phyloP scores from a whole-genome alignment of 2,888 invertebrate species.

The Lepidocyrtoides sp. region DNA sequence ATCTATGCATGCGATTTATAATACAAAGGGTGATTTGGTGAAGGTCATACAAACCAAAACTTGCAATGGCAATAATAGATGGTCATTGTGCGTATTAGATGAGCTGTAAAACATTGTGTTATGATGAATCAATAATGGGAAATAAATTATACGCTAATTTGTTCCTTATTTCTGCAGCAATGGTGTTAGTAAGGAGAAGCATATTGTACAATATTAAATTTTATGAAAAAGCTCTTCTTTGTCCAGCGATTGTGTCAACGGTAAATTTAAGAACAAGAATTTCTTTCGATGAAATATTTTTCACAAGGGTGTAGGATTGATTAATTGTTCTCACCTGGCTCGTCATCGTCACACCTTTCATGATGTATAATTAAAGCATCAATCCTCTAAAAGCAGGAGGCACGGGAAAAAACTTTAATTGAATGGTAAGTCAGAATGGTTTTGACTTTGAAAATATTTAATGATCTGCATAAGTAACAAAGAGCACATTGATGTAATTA shows the following conservation, averaged over 20 bases:
- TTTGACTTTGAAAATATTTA: background rate
- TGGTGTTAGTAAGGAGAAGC: too few relatives aligned
- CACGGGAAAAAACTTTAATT: background rate
- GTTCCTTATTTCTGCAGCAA: too few relatives aligned
- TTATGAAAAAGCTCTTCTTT: too few relatives aligned
- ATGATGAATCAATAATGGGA: background rate
- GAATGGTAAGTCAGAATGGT: background rate
- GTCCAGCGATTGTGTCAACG: background rate
- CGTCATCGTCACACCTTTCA: conserved; percentile 15
- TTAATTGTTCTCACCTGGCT: conserved; percentile 30
- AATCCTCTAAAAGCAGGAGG: background rate
- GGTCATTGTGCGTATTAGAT: conserved; percentile 15
- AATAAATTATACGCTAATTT: conserved; percentile 12
- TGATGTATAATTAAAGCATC: conserved; percentile 28
- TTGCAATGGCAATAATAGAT: background rate
- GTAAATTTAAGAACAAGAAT: background rate
- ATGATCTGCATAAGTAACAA: background rate
- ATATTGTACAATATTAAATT: too few relatives aligned
- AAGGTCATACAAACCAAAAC: too few relatives aligned
- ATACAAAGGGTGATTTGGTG: too few relatives aligned
- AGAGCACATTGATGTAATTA: background rate
- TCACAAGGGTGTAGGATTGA: conserved; percentile 39
- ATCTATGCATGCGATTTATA: conserved; percentile 61
- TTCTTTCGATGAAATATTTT: background rate
- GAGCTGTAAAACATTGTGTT: background rate